These are phyloP conservation scores for Neodiprion lecontei DNA, from an alignment of 1,140 invertebrate genomes.

Conservation along the genomic window DNA sequence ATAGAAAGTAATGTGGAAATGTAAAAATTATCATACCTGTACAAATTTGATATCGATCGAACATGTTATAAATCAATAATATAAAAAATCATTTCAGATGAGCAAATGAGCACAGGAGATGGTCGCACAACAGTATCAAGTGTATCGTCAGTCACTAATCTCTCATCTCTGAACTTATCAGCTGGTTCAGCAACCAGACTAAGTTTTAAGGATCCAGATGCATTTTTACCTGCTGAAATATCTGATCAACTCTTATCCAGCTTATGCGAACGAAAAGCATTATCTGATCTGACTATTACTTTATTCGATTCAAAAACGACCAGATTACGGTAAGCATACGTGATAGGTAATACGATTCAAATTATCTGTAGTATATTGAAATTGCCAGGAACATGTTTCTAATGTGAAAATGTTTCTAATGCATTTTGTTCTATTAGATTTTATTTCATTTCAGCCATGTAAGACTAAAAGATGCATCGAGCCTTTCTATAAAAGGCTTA, in stretches of 20 bases:
- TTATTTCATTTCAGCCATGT: conserved; percentile 57
- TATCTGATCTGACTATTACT: conserved; percentile 71
- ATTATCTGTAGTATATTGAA: conserved; percentile 15
- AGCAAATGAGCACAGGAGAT: conserved; percentile 31
- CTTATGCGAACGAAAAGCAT: conserved; percentile 69
- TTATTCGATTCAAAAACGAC: conserved; percentile 74
- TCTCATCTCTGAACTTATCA: conserved; percentile 39
- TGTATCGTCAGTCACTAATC: conserved; percentile 34
- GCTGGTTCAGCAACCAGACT: conserved; percentile 55
- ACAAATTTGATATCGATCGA: no score
- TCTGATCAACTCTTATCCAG: conserved; percentile 72
- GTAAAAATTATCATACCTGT: no score
- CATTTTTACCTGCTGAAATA: conserved; percentile 72
- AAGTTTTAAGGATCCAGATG: conserved; percentile 69
- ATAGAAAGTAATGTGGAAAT: no score
- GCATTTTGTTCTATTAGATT: no score
- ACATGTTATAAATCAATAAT: no score
- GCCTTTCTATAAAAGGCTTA: conserved; percentile 70
- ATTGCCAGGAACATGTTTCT: conserved; percentile 14
- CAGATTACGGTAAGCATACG: conserved; percentile 58
- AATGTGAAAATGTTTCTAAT: conserved; percentile 13
- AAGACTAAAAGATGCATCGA: conserved; percentile 63
- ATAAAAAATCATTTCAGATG: conserved; percentile 27
- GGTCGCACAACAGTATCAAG: conserved; percentile 28
- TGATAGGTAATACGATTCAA: background rate